Percentiles rank a stretch among this genome's conserved stretches.
Conservation (phyloP, 2,113 vertebrate species). For the Tringa solitaria region DNA sequence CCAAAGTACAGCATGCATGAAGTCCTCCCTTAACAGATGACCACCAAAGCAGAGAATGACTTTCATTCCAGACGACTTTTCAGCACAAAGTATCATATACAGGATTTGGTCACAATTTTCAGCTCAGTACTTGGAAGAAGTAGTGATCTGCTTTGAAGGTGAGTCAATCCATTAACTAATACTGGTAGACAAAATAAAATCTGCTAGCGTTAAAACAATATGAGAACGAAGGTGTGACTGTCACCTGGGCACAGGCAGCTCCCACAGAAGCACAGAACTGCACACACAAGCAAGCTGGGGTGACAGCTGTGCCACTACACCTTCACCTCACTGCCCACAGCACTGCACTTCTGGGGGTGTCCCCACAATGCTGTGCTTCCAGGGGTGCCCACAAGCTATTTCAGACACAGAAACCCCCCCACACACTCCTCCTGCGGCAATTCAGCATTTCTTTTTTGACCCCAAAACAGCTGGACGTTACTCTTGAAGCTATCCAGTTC, state of each 20-base stretch:
- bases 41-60: background rate
- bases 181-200: background rate
- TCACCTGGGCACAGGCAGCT: background rate
- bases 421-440: background rate
- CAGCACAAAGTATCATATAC: background rate
- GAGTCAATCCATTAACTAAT: background rate
- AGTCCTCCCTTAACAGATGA: background rate
- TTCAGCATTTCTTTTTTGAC: background rate
- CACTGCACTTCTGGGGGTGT: background rate
- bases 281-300: background rate
- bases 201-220: background rate
- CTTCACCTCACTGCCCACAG: background rate
- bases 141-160: background rate
- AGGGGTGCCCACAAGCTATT: background rate
- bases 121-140: background rate
- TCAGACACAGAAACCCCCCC: background rate
- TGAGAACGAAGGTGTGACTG: background rate
- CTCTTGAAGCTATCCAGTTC: background rate
- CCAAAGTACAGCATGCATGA: background rate
- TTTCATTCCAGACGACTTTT: background rate
- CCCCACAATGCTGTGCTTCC: background rate
- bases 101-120: background rate
- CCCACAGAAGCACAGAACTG: background rate
- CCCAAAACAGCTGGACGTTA: background rate
- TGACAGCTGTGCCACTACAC: accelerated